These are phyloP conservation scores for Erebia palarica DNA, from an alignment of 2,888 invertebrate species.

Conservation along the genomic window DNA sequence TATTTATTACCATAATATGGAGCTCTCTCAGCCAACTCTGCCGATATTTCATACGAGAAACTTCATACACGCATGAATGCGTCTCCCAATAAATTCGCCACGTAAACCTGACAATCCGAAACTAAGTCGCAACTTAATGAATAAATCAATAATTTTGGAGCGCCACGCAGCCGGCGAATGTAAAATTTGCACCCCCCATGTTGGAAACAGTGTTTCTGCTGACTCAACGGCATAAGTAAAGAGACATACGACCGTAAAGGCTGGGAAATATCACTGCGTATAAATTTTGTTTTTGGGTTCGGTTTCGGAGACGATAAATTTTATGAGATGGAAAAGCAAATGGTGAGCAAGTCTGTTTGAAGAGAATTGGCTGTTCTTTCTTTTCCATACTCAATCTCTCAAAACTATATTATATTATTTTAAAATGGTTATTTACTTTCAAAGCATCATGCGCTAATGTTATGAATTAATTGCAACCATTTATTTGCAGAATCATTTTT, in stretches of 20 bases:
- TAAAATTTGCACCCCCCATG: constrained; percentile 55
- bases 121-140: constrained; percentile 60
- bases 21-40: constrained; percentile 13
- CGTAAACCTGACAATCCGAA: constrained; percentile 45
- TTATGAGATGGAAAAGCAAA: too few species aligned
- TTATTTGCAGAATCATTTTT: too few species aligned
- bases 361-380: too few species aligned
- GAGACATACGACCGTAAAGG: constrained; percentile 13
- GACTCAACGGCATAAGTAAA: constrained; percentile 48
- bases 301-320: too few species aligned
- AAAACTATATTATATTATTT: too few species aligned
- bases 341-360: too few species aligned
- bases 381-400: too few species aligned
- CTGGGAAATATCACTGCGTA: neutral
- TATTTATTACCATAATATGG: constrained; percentile 9
- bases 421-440: too few species aligned
- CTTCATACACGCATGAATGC: constrained; percentile 25
- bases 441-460: too few species aligned
- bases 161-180: constrained; percentile 46
- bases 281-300: neutral
- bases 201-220: constrained; percentile 50
- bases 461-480: too few species aligned
- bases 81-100: constrained; percentile 30
- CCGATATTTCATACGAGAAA: constrained; percentile 26
- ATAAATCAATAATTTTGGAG: constrained; percentile 62